A percentile compares a stretch with the other conserved stretches of the same genome.
Conservation (phyloP, 2,888 invertebrate genomes). For the Drosophila fulvimacula region DNA sequence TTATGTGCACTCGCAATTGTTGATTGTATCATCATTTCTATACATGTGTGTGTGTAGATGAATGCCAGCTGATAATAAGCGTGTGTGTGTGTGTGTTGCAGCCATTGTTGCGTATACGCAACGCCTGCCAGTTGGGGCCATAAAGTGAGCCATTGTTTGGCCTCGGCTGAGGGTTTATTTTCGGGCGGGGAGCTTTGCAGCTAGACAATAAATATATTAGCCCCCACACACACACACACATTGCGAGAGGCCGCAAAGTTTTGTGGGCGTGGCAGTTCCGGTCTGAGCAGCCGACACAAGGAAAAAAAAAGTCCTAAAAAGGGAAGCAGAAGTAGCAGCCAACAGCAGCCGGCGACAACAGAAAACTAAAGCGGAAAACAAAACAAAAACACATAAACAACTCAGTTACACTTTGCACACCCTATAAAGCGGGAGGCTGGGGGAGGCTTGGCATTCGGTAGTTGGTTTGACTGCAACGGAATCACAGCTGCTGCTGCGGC, state of each 20-base stretch:
- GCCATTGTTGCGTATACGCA: conserved; percentile 60
- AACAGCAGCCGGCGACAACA: conserved; percentile 44
- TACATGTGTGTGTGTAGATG: conserved; percentile 9
- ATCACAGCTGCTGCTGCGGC: conserved; percentile 46
- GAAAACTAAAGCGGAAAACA: conserved; percentile 29
- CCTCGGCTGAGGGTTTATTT: conserved; percentile 14
- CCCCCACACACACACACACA: conserved; percentile 29
- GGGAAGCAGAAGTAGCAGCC: conserved; percentile 1
- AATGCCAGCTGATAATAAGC: conserved; percentile 25
- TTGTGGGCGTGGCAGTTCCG: conserved; percentile 18
- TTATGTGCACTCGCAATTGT: conserved; percentile 54
- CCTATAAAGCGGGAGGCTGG: neutral
- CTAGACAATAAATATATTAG: conserved; percentile 67
- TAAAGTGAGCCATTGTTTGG: conserved; percentile 54
- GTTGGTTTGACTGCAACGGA: conserved; percentile 20
- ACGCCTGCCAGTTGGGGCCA: conserved; percentile 47
- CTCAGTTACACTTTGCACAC: conserved; percentile 69
- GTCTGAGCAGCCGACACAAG: conserved; percentile 5
- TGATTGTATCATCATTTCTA: conserved; percentile 43
- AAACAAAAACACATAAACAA: conserved; percentile 71
- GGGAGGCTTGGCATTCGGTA: neutral
- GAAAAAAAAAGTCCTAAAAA: no score
- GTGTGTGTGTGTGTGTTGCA: conserved; percentile 10
- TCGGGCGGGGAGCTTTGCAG: conserved; percentile 14
- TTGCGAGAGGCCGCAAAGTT: conserved; percentile 24